These are phyloP conservation scores for Oxytorus armatus DNA, from an alignment of 2,888 invertebrate species.

Conservation along the genomic window DNA sequence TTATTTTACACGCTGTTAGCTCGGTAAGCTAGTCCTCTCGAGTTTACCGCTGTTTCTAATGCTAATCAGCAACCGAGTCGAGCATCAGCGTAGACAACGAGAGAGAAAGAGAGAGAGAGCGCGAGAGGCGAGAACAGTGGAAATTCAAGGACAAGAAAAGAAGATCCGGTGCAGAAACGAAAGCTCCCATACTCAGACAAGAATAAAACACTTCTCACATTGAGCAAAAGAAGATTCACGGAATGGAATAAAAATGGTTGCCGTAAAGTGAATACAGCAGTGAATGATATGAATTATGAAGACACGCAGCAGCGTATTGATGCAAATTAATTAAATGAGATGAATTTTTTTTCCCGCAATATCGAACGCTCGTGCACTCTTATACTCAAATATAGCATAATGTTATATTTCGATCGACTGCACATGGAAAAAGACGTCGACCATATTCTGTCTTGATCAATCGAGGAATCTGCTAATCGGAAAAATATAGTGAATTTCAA, in stretches of 20 bases:
- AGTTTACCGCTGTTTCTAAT: constrained; percentile 84
- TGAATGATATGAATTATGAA: constrained; percentile 1
- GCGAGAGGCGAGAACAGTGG: constrained; percentile 34
- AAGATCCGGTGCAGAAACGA: constrained; percentile 43
- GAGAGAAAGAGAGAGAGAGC: background rate
- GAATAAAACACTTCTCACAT: background rate
- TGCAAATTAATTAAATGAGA: background rate
- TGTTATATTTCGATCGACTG: too few species aligned
- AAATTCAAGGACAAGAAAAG: constrained; percentile 39
- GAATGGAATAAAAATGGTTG: background rate
- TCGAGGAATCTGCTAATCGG: too few species aligned
- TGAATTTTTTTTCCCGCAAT: background rate
- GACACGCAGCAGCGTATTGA: background rate
- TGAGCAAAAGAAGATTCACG: background rate
- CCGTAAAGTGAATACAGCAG: background rate
- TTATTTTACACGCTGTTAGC: constrained; percentile 85
- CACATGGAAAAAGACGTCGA: too few species aligned
- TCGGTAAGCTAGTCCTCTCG: constrained; percentile 82
- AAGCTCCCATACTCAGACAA: constrained; percentile 30
- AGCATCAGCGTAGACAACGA: constrained; percentile 18
- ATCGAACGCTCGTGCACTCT: background rate
- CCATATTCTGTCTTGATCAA: too few species aligned
- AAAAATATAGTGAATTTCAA: too few species aligned
- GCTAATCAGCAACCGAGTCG: constrained; percentile 79
- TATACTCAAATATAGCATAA: background rate